These are phyloP conservation scores for Drosophila silvestris DNA, from an alignment of 2,888 invertebrate genomes.

Conservation along the genomic window DNA sequence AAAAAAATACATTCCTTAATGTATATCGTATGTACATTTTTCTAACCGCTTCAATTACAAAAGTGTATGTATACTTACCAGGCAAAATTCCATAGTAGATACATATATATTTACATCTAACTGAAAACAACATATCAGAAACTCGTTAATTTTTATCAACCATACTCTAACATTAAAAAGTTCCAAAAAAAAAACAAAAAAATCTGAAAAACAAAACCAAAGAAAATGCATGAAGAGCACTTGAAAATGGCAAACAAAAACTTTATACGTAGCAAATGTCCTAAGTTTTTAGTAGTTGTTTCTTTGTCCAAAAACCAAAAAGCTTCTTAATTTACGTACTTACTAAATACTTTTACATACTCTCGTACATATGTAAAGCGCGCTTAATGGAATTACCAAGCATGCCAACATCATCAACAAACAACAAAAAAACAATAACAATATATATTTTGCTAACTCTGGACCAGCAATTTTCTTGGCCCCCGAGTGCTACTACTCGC, in stretches of 20 bases:
- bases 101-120: conserved; percentile 44
- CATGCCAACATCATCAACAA: conserved; percentile 57
- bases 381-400: conserved; percentile 62
- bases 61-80: conserved; percentile 44
- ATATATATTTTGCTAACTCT: conserved; percentile 20
- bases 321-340: conserved; percentile 66
- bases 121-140: conserved; percentile 47
- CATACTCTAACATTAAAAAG: conserved; percentile 43
- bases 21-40: conserved; percentile 72
- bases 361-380: conserved; percentile 52
- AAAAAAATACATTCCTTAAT: conserved; percentile 46
- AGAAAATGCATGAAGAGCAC: conserved; percentile 83
- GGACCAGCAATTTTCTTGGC: conserved; percentile 18
- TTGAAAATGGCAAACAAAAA: conserved; percentile 70
- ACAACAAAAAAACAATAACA: conserved; percentile 25
- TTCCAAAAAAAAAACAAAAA: conserved; percentile 17
- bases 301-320: conserved; percentile 54
- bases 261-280: conserved; percentile 67
- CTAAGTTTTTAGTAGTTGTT: conserved; percentile 73
- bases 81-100: conserved; percentile 66
- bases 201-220: conserved; percentile 48
- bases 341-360: conserved; percentile 48
- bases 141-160: conserved; percentile 44
- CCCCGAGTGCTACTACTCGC: conserved; percentile 7
- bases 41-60: conserved; percentile 72